phyloP scores from a whole-genome alignment of 2,888 invertebrate genomes.

The Dasysyrphus tricinctus region DNA sequence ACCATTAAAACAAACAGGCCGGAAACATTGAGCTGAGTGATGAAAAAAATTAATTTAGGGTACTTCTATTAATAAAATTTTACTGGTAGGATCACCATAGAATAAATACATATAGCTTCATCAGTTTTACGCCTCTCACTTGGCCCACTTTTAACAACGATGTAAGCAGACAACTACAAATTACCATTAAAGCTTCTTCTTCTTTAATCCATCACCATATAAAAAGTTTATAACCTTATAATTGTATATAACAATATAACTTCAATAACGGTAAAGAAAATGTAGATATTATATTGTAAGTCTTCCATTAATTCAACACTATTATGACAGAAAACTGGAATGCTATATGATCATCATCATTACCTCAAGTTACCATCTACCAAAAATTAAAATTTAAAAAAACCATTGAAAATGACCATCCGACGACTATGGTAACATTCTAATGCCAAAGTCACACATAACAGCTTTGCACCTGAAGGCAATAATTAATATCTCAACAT shows the following conservation, averaged over 20 bases:
- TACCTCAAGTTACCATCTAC: conserved; percentile 24
- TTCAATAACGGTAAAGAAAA: conserved; percentile 13
- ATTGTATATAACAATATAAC: conserved; percentile 6
- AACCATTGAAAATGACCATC: conserved; percentile 9
- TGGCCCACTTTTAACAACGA: conserved; percentile 20
- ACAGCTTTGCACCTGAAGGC: conserved; percentile 61
- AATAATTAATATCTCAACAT: conserved; percentile 65
- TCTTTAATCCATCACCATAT: background rate
- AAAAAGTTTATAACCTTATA: conserved; percentile 30
- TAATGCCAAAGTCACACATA: conserved; percentile 51
- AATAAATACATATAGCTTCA: background rate
- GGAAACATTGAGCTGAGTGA: background rate
- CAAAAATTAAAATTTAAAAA: background rate
- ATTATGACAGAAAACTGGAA: conserved; percentile 34
- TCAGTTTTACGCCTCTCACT: conserved; percentile 26
- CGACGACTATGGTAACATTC: conserved; percentile 46
- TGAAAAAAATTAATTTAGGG: background rate
- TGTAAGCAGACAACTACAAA: background rate
- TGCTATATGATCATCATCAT: conserved; percentile 49
- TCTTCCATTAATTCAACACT: conserved; percentile 12
- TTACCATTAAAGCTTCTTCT: conserved; percentile 15
- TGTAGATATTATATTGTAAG: background rate
- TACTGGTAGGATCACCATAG: background rate
- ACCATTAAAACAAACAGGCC: background rate
- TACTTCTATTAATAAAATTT: background rate